Evolutionary conservation across 2,888 invertebrate genomes (phyloP).

Genomic region (Volucella inanis): DNA sequence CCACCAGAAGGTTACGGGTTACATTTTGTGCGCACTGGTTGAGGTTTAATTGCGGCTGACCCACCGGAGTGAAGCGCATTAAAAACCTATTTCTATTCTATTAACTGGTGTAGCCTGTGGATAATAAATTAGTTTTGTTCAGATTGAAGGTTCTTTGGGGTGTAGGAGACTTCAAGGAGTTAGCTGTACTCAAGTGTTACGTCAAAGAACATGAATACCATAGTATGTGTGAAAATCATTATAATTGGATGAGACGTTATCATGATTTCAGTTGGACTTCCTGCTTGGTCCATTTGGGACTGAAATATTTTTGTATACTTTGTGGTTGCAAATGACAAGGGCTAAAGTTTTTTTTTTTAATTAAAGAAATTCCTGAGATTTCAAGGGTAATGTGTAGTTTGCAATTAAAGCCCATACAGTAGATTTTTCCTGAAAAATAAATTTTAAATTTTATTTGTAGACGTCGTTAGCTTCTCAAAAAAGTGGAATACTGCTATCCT

Average conservation of each 20-base stretch:
- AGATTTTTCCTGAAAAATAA: too few species aligned
- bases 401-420: too few species aligned
- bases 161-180: neutral
- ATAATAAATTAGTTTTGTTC: constrained; percentile 49
- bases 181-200: neutral
- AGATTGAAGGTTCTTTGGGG: neutral
- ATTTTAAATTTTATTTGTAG: too few species aligned
- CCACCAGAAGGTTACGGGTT: constrained; percentile 27
- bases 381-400: too few species aligned
- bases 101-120: constrained; percentile 48
- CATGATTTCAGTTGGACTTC: neutral
- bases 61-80: constrained; percentile 25
- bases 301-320: constrained; percentile 29
- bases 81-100: constrained; percentile 62
- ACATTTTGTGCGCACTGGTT: constrained; percentile 34
- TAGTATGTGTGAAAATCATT: neutral
- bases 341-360: too few species aligned
- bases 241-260: constrained; percentile 15
- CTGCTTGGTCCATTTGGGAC: neutral
- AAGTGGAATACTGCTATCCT: too few species aligned
- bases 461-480: too few species aligned
- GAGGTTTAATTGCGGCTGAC: constrained; percentile 57
- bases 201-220: neutral
- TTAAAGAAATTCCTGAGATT: too few species aligned
- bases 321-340: neutral